Base-by-base conservation (phyloP, 2,888 invertebrate genomes). In the Miltochrista miniata region DNA sequence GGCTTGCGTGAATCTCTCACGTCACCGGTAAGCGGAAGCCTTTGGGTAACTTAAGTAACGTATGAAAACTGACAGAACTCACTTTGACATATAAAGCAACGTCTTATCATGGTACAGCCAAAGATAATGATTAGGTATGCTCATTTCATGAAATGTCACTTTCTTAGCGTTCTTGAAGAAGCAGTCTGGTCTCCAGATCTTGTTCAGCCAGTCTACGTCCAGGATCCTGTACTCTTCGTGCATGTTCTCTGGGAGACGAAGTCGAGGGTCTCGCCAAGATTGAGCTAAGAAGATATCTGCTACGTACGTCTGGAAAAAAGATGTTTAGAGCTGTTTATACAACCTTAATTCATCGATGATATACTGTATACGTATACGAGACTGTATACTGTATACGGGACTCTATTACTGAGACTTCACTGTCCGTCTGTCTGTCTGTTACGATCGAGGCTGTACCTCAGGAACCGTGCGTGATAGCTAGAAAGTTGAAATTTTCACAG, bases 131-230 rank as follows among this genome's bases (percentile, higher is more conserved):
- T 98, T 98, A 0, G 98, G 97, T 81, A 98, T 97, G 79, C 97
- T 97, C 97, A 98, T 97, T 88, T 97, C 97, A 70, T 98, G 98
- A 76, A 98, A 97, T 12, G 97, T 97, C n/a, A 94, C 97, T 77
- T 97, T 96, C 87, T 98, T 98, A 13, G 97, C 97, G 81, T 97
- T 98, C 87, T 97, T 97, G 85, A 98, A 97, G 89, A 98, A 98
- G 81, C 97, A 97, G 86, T 98, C 98, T 0, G 98, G 98, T 51
- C 97, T 92, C 98, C 98, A 98, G 79, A 98, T 97, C 81, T 94
- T 90, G 87, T 96, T 96, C 70, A 97, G 89, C 97, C 97, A 97
- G 69, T 96, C 96, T 24, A 97, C 97, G 75, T 97, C 97, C 46
- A 97, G 91, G 74, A 97, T 97, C 61, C 97, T 93, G 85, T 97